Evolutionary conservation across 2,888 invertebrate genomes (phyloP), one percentile per base, ranked within the genome.

Genomic region (Yponomeuta malinellus): DNA sequence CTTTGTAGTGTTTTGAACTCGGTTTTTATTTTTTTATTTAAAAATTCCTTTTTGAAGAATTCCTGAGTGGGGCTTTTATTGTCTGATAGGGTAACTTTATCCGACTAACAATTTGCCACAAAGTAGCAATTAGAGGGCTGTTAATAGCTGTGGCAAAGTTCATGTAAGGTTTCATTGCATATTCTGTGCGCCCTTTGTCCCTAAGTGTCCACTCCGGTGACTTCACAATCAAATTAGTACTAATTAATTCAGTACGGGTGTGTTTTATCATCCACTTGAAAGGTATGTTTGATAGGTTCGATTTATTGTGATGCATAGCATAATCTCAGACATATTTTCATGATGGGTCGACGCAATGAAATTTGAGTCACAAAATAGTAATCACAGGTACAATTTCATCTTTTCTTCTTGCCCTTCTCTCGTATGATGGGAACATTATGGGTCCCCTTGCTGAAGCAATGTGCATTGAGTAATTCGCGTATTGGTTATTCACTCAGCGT

Each of bases 141-240:
- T 81, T 83, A 83, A 74, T 81, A 78, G 52, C 52, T 52, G 12
- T 52, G 75, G 83, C 78, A 82, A 79, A 79, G 78, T 82, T 78
- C 81, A 78, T 81, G 81, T 85, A 86, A 83, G 86, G 87, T 84
- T 87, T 84, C 81, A 81, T 84, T 84, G 80, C 82, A 76, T 77
- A 76, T 75, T 74, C 75, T 84, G 83, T 84, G 84, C 86, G 81
- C 83, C 77, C 78, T 76, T 71, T 81, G 83, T 80, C 78, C 79
- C 76, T 74, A 75, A 76, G 78, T 76, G 77, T 81, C 77, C 83
- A 79, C 83, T 81, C 80, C 80, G 82, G 79, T 83, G 85, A 78
- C 78, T 84, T 76, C 78, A 81, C 83, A 86, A 85, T 65, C 3
- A 65, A 52, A 12, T 15, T 10, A 52, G 52, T 52, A 52, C 2